Conservation (phyloP, 1,140 invertebrate genomes). For the Paramacrobiotus metropolitanus region DNA sequence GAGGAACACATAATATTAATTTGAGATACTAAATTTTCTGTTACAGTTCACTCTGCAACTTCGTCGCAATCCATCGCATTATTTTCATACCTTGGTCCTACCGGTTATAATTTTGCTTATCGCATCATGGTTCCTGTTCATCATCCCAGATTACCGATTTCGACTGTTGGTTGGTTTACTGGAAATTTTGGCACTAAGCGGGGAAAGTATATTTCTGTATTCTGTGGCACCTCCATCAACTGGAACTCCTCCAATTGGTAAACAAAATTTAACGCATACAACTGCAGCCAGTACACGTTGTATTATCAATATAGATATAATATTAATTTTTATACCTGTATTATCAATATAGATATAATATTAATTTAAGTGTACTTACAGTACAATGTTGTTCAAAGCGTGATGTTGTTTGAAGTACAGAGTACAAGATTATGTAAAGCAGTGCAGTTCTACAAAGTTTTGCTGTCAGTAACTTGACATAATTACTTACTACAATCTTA, state of each 20-base stretch:
- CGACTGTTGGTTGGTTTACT: background rate
- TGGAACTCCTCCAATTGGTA: background rate
- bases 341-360: no score
- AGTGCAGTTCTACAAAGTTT: no score
- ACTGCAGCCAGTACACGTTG: no score
- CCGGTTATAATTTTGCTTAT: background rate
- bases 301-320: no score
- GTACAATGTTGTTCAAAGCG: no score
- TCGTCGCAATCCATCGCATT: background rate
- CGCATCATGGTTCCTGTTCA: background rate
- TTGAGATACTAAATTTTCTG: background rate
- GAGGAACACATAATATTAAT: background rate
- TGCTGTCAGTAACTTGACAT: no score
- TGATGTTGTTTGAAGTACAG: no score
- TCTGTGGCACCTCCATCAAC: background rate
- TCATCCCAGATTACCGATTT: background rate
- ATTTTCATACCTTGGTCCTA: background rate
- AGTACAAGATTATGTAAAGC: no score
- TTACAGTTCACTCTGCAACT: background rate
- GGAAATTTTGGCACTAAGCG: background rate
- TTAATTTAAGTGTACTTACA: no score
- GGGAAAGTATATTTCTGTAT: conserved; percentile 1
- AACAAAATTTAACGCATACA: no score
- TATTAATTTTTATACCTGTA: no score
- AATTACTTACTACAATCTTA: no score